Percentiles rank a stretch among this genome's conserved stretches.
phyloP scores from a whole-genome alignment of 2,113 vertebrate species.

The Pluvialis apricaria region DNA sequence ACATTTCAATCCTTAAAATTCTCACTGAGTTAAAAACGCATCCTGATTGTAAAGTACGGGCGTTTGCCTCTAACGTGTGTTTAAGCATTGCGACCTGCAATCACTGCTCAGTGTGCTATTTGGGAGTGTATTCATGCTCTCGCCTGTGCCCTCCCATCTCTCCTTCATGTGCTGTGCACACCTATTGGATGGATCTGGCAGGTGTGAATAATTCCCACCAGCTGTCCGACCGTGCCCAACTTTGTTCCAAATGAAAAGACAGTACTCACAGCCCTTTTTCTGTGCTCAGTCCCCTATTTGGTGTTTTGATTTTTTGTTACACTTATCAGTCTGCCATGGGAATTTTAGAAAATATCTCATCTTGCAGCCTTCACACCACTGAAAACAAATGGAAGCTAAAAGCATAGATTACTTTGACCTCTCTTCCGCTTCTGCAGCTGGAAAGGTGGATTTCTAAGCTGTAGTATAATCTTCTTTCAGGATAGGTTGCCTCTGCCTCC shows the following conservation, averaged over 20 bases:
- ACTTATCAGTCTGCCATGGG: background rate
- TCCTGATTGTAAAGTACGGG: background rate
- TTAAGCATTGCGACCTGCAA: background rate
- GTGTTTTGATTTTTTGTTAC: background rate
- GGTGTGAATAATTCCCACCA: background rate
- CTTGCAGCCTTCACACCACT: background rate
- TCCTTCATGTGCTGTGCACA: background rate
- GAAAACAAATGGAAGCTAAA: background rate
- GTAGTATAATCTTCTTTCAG: background rate
- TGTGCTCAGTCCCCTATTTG: fast-evolving
- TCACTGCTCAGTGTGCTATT: background rate
- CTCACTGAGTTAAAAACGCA: background rate
- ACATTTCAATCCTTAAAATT: background rate
- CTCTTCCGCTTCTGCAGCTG: background rate
- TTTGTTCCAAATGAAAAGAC: background rate
- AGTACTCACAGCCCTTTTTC: background rate
- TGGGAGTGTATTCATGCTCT: fast-evolving
- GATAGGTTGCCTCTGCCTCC: background rate
- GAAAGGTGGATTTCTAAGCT: background rate
- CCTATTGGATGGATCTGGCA: background rate
- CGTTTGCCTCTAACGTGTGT: background rate
- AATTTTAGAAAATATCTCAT: background rate
- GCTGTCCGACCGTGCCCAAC: fast-evolving
- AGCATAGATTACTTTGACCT: background rate
- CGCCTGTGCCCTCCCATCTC: fast-evolving